phyloP scores from a whole-genome alignment of 2,888 invertebrate genomes.

The Byasa hedistus region DNA sequence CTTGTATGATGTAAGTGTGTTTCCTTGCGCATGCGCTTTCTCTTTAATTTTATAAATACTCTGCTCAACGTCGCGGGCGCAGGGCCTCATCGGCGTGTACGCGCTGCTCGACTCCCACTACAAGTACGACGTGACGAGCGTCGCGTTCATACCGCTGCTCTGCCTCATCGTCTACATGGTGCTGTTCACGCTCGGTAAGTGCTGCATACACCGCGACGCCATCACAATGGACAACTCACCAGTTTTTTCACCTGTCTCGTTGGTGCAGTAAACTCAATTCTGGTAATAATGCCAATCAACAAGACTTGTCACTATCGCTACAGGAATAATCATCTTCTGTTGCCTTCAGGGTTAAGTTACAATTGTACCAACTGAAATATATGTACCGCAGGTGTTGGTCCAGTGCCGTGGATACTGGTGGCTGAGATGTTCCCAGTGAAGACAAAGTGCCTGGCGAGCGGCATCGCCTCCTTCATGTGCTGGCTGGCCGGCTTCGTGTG shows the following conservation, averaged over 20 bases:
- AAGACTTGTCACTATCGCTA: too few species aligned
- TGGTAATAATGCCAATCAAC: too few species aligned
- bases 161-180: slow-evolving; percentile 72
- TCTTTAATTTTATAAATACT: too few species aligned
- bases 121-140: slow-evolving; percentile 57
- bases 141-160: slow-evolving; percentile 65
- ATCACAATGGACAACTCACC: too few species aligned
- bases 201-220: too few species aligned
- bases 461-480: slow-evolving; percentile 87
- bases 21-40: too few species aligned
- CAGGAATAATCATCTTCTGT: too few species aligned
- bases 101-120: slow-evolving; percentile 65
- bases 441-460: slow-evolving; percentile 86
- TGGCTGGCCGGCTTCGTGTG: slow-evolving; percentile 88
- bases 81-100: slow-evolving; percentile 69
- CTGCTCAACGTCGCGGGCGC: neutral
- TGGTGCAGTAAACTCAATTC: too few species aligned
- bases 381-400: slow-evolving; percentile 81
- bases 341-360: too few species aligned
- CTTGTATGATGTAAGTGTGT: too few species aligned
- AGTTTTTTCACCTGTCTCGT: too few species aligned
- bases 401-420: slow-evolving; percentile 89
- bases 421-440: slow-evolving; percentile 92
- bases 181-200: slow-evolving; percentile 63
- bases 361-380: neutral